A percentile compares a stretch with the other conserved stretches of the same genome.
These are phyloP conservation scores for Clytia hemisphaerica DNA, from an alignment of 30 jellyfish, hydroid and myxozoan genomes.

Conservation along the genomic window DNA sequence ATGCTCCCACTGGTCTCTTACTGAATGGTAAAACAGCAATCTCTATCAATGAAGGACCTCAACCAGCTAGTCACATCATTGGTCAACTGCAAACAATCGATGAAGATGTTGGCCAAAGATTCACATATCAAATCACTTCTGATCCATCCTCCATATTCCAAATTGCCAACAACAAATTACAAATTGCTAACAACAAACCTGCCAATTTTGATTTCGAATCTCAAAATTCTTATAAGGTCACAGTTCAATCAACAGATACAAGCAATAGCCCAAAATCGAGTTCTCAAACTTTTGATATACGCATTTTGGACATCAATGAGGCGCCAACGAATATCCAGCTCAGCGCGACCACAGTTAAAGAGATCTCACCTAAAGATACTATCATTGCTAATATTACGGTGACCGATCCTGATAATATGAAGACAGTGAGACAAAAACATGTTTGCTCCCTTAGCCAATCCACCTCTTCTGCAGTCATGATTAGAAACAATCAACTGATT, in stretches of 20 bases:
- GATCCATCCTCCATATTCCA: slow-evolving; percentile 34
- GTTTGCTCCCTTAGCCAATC: slow-evolving; percentile 1
- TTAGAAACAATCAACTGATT: slow-evolving; percentile 9
- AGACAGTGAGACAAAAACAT: slow-evolving; percentile 2
- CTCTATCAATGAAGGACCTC: neutral
- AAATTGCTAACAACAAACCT: slow-evolving; percentile 22
- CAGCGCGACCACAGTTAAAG: slow-evolving; percentile 34
- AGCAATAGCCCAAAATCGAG: too few relatives aligned
- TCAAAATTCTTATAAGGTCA: slow-evolving; percentile 40
- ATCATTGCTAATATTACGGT: slow-evolving; percentile 50
- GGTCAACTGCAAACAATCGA: slow-evolving; percentile 59
- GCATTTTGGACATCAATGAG: slow-evolving; percentile 51
- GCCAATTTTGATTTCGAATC: slow-evolving; percentile 54
- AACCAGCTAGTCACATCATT: slow-evolving; percentile 29
- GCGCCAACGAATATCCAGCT: slow-evolving; percentile 56
- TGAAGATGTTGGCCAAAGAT: slow-evolving; percentile 50
- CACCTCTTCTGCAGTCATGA: slow-evolving; percentile 28
- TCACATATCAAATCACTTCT: slow-evolving; percentile 33
- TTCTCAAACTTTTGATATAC: neutral
- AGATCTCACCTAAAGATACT: slow-evolving; percentile 45
- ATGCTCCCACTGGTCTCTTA: slow-evolving; percentile 22
- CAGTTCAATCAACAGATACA: slow-evolving; percentile 46
- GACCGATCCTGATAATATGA: slow-evolving; percentile 64
- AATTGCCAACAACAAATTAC: too few relatives aligned
- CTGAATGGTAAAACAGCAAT: slow-evolving; percentile 17